A percentile compares a stretch with the other conserved stretches of the same genome.
These are phyloP conservation scores for Dromius quadrimaculatus DNA, from an alignment of 2,888 invertebrate species.

Conservation along the genomic window DNA sequence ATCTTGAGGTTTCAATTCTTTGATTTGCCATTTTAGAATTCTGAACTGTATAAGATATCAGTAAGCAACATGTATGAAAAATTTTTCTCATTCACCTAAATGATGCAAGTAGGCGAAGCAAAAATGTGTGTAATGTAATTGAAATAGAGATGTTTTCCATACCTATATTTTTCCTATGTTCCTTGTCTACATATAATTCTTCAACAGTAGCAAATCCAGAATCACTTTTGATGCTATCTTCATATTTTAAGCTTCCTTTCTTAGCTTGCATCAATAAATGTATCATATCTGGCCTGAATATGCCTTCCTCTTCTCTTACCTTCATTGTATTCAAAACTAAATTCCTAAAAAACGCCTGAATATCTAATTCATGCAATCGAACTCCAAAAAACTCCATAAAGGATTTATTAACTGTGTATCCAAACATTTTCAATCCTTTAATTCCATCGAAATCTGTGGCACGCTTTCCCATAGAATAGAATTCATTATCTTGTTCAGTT, in stretches of 20 bases:
- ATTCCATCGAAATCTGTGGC: slow-evolving; percentile 55
- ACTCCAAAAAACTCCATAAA: background rate
- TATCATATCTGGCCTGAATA: slow-evolving; percentile 63
- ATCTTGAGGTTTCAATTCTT: too few relatives aligned
- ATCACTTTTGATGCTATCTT: slow-evolving; percentile 18
- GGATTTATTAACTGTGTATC: slow-evolving; percentile 5
- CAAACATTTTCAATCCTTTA: slow-evolving; percentile 32
- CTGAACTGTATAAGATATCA: background rate
- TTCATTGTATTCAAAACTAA: slow-evolving; percentile 39
- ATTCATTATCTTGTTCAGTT: slow-evolving; percentile 60
- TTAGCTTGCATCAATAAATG: slow-evolving; percentile 69
- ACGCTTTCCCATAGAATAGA: slow-evolving; percentile 58
- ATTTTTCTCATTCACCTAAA: background rate
- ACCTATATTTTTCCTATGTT: background rate
- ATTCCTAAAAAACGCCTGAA: slow-evolving; percentile 25
- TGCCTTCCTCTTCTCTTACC: slow-evolving; percentile 32
- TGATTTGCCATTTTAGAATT: background rate
- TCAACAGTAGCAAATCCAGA: slow-evolving; percentile 54
- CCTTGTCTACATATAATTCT: slow-evolving; percentile 58
- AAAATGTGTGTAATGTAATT: too few relatives aligned
- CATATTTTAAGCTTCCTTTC: slow-evolving; percentile 60
- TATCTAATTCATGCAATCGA: slow-evolving; percentile 4
- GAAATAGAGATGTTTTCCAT: too few relatives aligned
- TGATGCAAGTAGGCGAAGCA: too few relatives aligned
- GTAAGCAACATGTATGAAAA: too few relatives aligned